Percentiles rank a stretch among this genome's conserved stretches.
phyloP scores from a whole-genome alignment of 2,113 vertebrate genomes.

The Apistogramma diplotaenia region DNA sequence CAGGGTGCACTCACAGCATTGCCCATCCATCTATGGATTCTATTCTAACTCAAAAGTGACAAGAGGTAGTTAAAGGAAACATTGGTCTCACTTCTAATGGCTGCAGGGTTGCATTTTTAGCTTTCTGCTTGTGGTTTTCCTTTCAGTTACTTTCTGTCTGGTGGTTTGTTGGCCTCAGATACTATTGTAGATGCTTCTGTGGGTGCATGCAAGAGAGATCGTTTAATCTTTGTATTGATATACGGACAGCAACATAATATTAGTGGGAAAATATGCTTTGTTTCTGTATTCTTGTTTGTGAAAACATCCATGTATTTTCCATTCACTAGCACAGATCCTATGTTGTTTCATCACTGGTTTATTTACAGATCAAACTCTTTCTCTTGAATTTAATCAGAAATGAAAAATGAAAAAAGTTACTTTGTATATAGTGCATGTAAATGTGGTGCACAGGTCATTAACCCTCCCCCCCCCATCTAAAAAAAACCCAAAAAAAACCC shows the following conservation, averaged over 20 bases:
- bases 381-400: background rate
- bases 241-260: background rate
- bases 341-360: background rate
- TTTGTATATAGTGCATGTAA: fast-evolving
- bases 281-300: background rate
- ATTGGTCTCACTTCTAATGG: no score
- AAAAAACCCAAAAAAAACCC: no score
- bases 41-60: no score
- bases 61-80: no score
- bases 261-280: background rate
- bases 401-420: fast-evolving
- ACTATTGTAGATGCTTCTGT: fast-evolving
- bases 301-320: background rate
- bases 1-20: no score
- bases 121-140: background rate
- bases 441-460: fast-evolving
- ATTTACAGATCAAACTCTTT: no score
- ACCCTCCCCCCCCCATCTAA: no score
- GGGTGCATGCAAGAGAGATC: fast-evolving
- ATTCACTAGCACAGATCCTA: background rate
- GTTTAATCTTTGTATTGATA: background rate
- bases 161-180: background rate
- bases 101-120: no score
- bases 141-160: background rate
- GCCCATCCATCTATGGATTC: no score